These are phyloP conservation scores for Lomographa bimaculata DNA, from an alignment of 2,888 invertebrate genomes.

Conservation along the genomic window DNA sequence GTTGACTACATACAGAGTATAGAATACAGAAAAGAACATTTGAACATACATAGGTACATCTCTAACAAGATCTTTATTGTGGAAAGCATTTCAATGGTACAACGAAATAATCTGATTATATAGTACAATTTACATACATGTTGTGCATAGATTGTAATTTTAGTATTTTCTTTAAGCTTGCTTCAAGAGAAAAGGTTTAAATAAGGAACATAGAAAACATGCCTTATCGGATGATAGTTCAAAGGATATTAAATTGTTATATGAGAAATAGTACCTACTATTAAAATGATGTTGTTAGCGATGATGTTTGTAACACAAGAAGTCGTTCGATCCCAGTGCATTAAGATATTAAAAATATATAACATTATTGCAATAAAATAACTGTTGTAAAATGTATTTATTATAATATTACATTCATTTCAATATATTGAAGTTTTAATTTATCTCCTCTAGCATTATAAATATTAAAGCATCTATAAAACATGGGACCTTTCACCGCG, in stretches of 20 bases:
- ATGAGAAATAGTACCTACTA: conserved; percentile 2
- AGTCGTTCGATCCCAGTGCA: conserved; percentile 33
- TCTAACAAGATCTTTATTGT: conserved; percentile 10
- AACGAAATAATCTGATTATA: conserved; percentile 36
- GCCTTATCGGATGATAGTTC: conserved; percentile 20
- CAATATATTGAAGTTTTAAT: conserved; percentile 51
- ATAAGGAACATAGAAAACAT: conserved; percentile 6
- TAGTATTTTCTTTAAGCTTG: conserved; percentile 18
- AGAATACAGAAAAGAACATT: neutral
- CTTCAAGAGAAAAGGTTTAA: conserved; percentile 16
- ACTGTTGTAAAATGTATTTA: conserved; percentile 82
- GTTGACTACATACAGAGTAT: conserved; percentile 1
- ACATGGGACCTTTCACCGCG: no score
- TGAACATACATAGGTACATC: conserved; percentile 5
- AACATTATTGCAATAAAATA: conserved; percentile 52
- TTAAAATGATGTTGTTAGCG: neutral
- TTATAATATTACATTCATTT: conserved; percentile 75
- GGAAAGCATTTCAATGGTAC: conserved; percentile 28
- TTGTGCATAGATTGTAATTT: conserved; percentile 4
- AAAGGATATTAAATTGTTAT: conserved; percentile 11
- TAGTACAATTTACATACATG: conserved; percentile 21
- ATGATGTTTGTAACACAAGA: no score
- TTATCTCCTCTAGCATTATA: no score
- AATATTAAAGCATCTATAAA: no score
- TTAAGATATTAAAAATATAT: conserved; percentile 22